Evolutionary conservation across 2,888 invertebrate genomes (phyloP), one percentile per base, ranked within the genome.

Genomic region (Smittia sp.): DNA sequence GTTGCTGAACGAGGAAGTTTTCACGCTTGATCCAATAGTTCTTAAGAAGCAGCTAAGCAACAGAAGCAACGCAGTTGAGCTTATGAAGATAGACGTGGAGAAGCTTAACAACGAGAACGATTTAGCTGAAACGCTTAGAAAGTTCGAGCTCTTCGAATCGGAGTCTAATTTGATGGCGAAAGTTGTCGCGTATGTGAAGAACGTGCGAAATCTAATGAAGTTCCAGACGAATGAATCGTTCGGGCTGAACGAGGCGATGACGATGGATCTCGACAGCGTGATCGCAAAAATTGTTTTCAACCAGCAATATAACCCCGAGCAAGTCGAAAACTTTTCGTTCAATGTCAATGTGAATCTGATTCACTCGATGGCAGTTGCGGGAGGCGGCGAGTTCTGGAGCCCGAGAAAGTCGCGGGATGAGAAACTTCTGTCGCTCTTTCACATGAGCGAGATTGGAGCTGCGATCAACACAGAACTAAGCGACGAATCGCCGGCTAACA

Each of bases 161-260:
- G 79, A 80, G 1, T 77, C 77, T 54, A 81, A 81, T 75, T 81
- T 81, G 69, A 81, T 80, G 74, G 73, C 76, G 22, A 79, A 80
- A 32, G 80, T 83, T 74, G 79, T 79, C 18, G 77, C 77, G 3
- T 79, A 82, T 69, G 75, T 79, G 1, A 78, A 79, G 1, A 82
- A 82, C 74, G 78, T 72, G 0, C n/a, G 62, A n/a, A 4, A 24
- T 2, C 6, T 72, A n/a, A 20, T 39, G 3, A 58, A 72, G 39
- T 62, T 22, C 32, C 22, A 32, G 20, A 39, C 72, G 9, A 62
- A 72, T 39, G 39, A 72, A 15, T 24, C 13, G 13, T 62, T 62
- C 7, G 38, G 15, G 11, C 7, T 72, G 4, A 24, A 58, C 27
- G 32, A 11, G 6, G 3, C 62, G 38, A 41, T 22, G n/a, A 15